Evolutionary conservation across 2,888 invertebrate genomes (phyloP).

Genomic region (Parnassius smintheus): DNA sequence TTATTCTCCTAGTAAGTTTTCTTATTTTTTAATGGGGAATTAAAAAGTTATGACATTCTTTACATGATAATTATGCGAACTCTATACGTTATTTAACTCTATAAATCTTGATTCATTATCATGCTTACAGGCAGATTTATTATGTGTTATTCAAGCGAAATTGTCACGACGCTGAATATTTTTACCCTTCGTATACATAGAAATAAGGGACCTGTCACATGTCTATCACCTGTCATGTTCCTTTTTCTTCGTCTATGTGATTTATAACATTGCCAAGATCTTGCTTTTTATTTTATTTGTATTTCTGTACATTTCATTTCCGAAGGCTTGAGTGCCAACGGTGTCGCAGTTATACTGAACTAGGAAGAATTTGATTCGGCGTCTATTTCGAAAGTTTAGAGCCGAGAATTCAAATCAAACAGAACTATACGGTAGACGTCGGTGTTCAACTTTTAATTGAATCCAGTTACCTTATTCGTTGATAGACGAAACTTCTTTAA

Average conservation of each 20-base stretch:
- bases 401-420: conserved; percentile 48
- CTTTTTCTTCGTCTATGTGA: conserved; percentile 22
- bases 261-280: conserved; percentile 21
- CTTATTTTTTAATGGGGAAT: too few relatives aligned
- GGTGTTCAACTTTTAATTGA: conserved; percentile 67
- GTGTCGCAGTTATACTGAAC: conserved; percentile 8
- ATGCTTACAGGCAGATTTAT: not conserved
- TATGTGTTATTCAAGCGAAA: conserved; percentile 17
- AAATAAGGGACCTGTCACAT: conserved; percentile 22
- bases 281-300: conserved; percentile 10
- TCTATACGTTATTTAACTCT: too few relatives aligned
- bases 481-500: conserved; percentile 65
- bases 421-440: conserved; percentile 39
- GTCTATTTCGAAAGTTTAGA: conserved; percentile 38
- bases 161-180: conserved; percentile 24
- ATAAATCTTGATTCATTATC: too few relatives aligned
- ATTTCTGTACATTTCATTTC: not conserved
- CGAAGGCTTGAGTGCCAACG: conserved; percentile 8
- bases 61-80: too few relatives aligned
- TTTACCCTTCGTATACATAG: conserved; percentile 12
- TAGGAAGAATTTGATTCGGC: conserved; percentile 20
- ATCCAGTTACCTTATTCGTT: conserved; percentile 57
- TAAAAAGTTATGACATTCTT: too few relatives aligned
- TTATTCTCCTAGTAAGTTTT: too few relatives aligned
- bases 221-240: conserved; percentile 25